phyloP scores from a whole-genome alignment of 2,797 vertebrate genomes.

The Sebastes kiyomatsui region DNA sequence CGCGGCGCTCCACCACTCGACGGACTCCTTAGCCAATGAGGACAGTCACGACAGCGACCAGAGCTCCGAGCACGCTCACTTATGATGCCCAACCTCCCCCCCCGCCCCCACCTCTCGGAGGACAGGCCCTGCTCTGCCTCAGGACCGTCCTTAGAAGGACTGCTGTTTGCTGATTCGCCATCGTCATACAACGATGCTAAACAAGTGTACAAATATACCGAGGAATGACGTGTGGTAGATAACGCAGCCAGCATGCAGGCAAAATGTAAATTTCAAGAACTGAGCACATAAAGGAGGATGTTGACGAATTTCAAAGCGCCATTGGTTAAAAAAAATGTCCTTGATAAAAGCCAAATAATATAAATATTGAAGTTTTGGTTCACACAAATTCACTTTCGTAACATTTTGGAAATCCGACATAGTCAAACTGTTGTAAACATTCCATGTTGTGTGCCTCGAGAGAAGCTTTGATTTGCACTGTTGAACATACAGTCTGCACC shows the following conservation, averaged over 20 bases:
- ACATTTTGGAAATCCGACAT: constrained; percentile 66
- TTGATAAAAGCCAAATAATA: constrained; percentile 4
- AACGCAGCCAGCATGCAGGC: constrained; percentile 33
- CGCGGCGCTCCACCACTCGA: constrained; percentile 91
- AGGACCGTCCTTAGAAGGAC: constrained; percentile 81
- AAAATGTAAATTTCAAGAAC: constrained; percentile 53
- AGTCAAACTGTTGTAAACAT: constrained; percentile 86
- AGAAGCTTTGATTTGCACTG: constrained; percentile 92
- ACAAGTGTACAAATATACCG: constrained; percentile 75
- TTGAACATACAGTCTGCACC: constrained; percentile 79
- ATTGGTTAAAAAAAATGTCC: constrained; percentile 33
- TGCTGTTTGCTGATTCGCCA: constrained; percentile 70
- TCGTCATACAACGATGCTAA: constrained; percentile 73
- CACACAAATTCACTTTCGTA: constrained; percentile 3
- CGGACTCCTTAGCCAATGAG: constrained; percentile 95
- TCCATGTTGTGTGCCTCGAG: constrained; percentile 84
- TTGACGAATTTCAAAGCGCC: constrained; percentile 29
- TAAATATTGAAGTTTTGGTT: constrained; percentile 22
- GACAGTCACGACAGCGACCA: constrained; percentile 98
- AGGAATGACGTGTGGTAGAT: constrained; percentile 40
- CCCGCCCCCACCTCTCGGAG: constrained; percentile 17
- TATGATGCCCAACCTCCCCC: constrained; percentile 85
- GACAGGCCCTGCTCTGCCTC: constrained; percentile 73
- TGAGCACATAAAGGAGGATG: constrained; percentile 32
- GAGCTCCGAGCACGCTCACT: constrained; percentile 96